A percentile compares a stretch with the other conserved stretches of the same genome.
Conservation (phyloP, 2,113 vertebrate genomes). For the Corapipo altera region DNA sequence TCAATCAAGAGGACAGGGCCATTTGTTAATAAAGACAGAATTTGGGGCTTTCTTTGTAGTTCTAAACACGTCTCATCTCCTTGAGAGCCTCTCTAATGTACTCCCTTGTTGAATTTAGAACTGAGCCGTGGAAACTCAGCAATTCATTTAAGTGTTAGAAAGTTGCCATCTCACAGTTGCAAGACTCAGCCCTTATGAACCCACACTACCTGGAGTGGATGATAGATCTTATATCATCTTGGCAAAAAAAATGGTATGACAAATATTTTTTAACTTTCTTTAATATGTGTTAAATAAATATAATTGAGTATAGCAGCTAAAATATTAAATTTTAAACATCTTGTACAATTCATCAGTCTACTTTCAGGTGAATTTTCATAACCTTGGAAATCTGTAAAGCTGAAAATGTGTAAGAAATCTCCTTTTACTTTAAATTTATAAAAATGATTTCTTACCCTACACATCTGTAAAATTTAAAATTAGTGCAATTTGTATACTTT, state of each 20-base stretch:
- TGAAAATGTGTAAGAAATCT: not conserved
- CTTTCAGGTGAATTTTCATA: conserved; percentile 24
- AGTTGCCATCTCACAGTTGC: not conserved
- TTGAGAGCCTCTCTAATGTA: not conserved
- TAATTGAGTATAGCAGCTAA: conserved; percentile 24
- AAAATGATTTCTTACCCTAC: not conserved
- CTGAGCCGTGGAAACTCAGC: not conserved
- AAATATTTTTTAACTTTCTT: conserved; percentile 19
- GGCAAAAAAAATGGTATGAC: not conserved
- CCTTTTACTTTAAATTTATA: not conserved
- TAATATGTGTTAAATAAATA: not conserved
- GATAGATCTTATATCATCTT: not conserved
- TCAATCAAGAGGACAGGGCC: not conserved
- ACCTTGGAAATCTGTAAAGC: not conserved
- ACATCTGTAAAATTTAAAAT: conserved; percentile 56
- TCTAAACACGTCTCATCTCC: not conserved
- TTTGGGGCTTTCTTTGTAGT: not conserved
- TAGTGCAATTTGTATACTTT: conserved; percentile 41
- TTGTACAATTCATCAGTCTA: conserved; percentile 1
- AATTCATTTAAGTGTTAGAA: not conserved
- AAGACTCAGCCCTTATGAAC: not conserved
- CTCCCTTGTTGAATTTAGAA: not conserved
- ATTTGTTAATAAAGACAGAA: not conserved
- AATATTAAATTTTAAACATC: not conserved
- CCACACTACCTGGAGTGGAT: not conserved